Percentiles rank a stretch among this genome's conserved stretches.
Conservation (phyloP, 2,888 invertebrate genomes). For the Muscina levida region DNA sequence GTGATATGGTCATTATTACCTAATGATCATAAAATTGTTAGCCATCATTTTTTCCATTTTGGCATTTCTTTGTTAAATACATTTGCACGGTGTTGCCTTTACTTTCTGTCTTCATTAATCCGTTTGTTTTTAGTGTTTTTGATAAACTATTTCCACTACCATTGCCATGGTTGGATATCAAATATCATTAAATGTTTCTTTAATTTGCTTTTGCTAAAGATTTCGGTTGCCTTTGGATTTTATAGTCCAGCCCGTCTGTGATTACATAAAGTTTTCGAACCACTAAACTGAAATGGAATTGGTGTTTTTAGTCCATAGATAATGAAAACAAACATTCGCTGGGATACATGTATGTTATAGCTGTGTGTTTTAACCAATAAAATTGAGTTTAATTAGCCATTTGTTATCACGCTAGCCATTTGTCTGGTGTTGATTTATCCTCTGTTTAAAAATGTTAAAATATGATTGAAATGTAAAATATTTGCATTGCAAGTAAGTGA, state of each 20-base stretch:
- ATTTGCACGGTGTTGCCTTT: conserved; percentile 26
- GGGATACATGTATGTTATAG: no score
- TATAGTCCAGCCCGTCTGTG: no score
- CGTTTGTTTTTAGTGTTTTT: conserved; percentile 40
- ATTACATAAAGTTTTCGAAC: conserved; percentile 52
- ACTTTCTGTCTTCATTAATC: conserved; percentile 42
- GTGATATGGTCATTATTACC: conserved; percentile 11
- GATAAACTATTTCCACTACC: conserved; percentile 33
- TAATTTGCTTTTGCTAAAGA: no score
- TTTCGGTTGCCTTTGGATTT: conserved; percentile 12
- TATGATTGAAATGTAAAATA: no score
- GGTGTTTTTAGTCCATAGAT: conserved; percentile 60
- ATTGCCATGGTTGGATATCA: conserved; percentile 8
- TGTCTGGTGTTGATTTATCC: no score
- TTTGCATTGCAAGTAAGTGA: no score
- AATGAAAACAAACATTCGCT: conserved; percentile 59
- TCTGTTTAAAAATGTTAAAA: no score
- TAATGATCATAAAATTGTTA: conserved; percentile 2
- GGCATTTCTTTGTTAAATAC: conserved; percentile 22
- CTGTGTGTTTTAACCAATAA: no score
- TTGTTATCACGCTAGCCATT: no score
- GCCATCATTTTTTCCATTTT: neutral
- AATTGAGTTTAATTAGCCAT: no score
- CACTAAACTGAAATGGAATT: conserved; percentile 42
- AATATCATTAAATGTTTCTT: conserved; percentile 47